Evolutionary conservation across 1,140 invertebrate species (phyloP).

Genomic region (Drosophila aff.): DNA sequence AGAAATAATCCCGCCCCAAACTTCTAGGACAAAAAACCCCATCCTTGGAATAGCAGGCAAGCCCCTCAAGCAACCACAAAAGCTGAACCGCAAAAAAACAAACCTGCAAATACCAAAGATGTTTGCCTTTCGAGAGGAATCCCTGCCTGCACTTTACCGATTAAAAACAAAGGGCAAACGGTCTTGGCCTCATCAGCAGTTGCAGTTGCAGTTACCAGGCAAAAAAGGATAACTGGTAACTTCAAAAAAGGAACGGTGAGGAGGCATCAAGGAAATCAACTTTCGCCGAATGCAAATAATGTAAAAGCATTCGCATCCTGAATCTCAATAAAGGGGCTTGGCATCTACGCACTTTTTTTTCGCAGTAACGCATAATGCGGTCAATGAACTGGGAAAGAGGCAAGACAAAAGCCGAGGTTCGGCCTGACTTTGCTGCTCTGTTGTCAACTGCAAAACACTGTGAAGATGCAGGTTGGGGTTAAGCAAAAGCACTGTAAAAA

Average conservation of each 20-base stretch:
- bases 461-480: conserved; percentile 33
- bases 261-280: conserved; percentile 43
- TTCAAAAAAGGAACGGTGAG: conserved; percentile 38
- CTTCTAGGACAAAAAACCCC: not conserved
- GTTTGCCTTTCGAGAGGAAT: conserved; percentile 31
- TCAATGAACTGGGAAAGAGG: conserved; percentile 69
- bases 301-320: conserved; percentile 50
- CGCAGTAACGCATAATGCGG: conserved; percentile 68
- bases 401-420: conserved; percentile 38
- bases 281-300: conserved; percentile 48
- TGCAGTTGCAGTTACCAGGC: conserved; percentile 17
- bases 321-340: conserved; percentile 24
- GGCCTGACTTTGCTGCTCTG: conserved; percentile 35
- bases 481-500: conserved; percentile 2
- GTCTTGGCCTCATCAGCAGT: conserved; percentile 49
- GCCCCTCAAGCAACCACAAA: conserved; percentile 24
- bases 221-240: conserved; percentile 38
- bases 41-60: not conserved
- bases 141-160: conserved; percentile 68
- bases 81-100: conserved; percentile 47
- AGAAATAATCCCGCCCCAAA: conserved; percentile 10
- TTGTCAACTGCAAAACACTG: conserved; percentile 63
- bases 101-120: conserved; percentile 35
- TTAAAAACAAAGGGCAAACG: conserved; percentile 65
- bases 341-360: conserved; percentile 41